Conservation (phyloP, 2,888 invertebrate species). For the Cremastinae sp. region DNA sequence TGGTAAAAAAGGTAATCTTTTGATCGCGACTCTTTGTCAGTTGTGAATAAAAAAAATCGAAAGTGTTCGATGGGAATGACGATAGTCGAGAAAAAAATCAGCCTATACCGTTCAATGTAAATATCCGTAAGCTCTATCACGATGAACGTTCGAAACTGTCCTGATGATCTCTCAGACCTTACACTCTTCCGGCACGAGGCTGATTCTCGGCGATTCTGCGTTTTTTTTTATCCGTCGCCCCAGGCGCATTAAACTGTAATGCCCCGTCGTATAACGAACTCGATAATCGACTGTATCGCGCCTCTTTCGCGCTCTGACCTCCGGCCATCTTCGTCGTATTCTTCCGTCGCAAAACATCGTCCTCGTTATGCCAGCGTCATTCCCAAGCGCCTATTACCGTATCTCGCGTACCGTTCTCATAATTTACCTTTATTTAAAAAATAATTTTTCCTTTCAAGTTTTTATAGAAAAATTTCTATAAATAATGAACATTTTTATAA, state of each 20-base stretch:
- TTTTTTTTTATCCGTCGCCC: constrained; percentile 17
- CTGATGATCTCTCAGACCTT: constrained; percentile 47
- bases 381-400: constrained; percentile 37
- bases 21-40: no score
- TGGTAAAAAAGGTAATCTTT: no score
- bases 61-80: not conserved
- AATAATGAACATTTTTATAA: no score
- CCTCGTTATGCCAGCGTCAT: constrained; percentile 64
- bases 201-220: constrained; percentile 53
- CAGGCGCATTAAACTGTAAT: constrained; percentile 30
- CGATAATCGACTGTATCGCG: constrained; percentile 69
- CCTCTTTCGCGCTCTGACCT: constrained; percentile 68
- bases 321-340: constrained; percentile 69
- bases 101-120: constrained; percentile 47
- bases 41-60: not conserved
- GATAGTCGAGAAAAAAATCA: constrained; percentile 4
- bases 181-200: constrained; percentile 70
- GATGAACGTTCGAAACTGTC: constrained; percentile 49
- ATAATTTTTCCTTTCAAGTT: no score
- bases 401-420: constrained; percentile 14
- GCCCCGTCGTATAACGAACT: constrained; percentile 69
- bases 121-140: constrained; percentile 47
- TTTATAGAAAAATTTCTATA: no score
- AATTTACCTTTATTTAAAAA: not conserved
- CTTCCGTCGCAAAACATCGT: constrained; percentile 69